These are phyloP conservation scores for Xiphophorus maculatus DNA, from an alignment of 2,113 vertebrate species.

Conservation along the genomic window DNA sequence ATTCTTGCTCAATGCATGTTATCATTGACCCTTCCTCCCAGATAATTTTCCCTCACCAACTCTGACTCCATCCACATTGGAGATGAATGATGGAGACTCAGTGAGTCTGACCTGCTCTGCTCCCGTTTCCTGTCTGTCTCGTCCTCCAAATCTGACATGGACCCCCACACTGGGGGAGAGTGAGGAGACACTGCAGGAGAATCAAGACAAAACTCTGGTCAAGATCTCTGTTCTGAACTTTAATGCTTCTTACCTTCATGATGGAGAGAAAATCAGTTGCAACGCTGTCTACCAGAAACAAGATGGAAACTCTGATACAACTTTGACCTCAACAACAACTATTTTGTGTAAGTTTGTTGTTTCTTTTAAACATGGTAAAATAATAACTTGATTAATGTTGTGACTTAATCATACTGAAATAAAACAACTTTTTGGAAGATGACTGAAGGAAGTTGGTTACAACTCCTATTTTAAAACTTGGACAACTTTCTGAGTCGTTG, in stretches of 20 bases:
- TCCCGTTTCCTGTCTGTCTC: slow-evolving; percentile 46
- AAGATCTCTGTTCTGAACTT: too few species aligned
- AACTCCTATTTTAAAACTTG: too few species aligned
- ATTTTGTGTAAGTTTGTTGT: too few species aligned
- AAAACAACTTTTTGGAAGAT: too few species aligned
- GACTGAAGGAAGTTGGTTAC: too few species aligned
- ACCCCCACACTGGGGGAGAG: not conserved
- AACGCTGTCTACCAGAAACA: too few species aligned
- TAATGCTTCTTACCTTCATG: not conserved
- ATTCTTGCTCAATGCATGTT: not conserved
- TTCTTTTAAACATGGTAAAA: too few species aligned
- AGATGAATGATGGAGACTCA: slow-evolving; percentile 41
- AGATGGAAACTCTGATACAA: too few species aligned
- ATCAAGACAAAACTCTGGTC: slow-evolving; percentile 4
- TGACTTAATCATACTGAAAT: too few species aligned
- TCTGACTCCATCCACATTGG: not conserved
- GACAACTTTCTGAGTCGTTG: too few species aligned
- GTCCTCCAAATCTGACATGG: slow-evolving; percentile 52
- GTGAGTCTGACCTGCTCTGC: slow-evolving; percentile 46
- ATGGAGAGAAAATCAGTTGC: slow-evolving; percentile 33
- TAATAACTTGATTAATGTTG: too few species aligned
- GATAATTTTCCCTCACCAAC: slow-evolving; percentile 17
- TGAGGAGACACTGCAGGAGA: slow-evolving; percentile 40
- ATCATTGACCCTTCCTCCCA: not conserved
- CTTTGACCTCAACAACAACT: too few species aligned